phyloP scores from a whole-genome alignment of 1,140 invertebrate genomes.

The Thaumetopoea pityocampa region DNA sequence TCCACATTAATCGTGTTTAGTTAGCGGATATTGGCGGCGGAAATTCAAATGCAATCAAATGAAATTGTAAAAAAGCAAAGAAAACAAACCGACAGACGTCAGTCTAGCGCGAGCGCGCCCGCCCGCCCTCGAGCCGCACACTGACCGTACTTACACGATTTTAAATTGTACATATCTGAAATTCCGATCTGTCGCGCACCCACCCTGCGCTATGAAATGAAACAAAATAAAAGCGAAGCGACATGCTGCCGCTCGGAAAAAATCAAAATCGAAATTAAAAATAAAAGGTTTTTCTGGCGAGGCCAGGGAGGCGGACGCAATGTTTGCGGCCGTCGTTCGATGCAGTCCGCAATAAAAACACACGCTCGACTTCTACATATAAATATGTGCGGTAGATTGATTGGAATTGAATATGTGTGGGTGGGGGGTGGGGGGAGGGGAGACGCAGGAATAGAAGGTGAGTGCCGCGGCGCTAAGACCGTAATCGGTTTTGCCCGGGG shows the following conservation, averaged over 20 bases:
- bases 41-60: conserved; percentile 78
- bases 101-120: conserved; percentile 60
- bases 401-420: conserved; percentile 71
- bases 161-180: conserved; percentile 76
- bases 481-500: conserved; percentile 73
- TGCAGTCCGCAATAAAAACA: conserved; percentile 73
- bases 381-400: conserved; percentile 71
- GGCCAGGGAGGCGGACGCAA: conserved; percentile 61
- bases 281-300: conserved; percentile 65
- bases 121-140: conserved; percentile 38
- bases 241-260: conserved; percentile 64
- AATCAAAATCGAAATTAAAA: conserved; percentile 76
- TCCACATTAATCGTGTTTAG: conserved; percentile 77
- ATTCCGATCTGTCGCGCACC: conserved; percentile 74
- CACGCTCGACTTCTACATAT: conserved; percentile 60
- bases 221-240: conserved; percentile 74
- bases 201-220: conserved; percentile 74
- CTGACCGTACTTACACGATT: conserved; percentile 76
- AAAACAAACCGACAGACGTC: conserved; percentile 74
- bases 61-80: conserved; percentile 73
- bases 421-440: conserved; percentile 38
- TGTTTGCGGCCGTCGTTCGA: conserved; percentile 73
- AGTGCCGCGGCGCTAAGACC: conserved; percentile 70
- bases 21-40: conserved; percentile 76
- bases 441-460: conserved; percentile 64